A percentile compares a stretch with the other conserved stretches of the same genome.
phyloP scores from a whole-genome alignment of 2,113 vertebrate genomes.

The Sardina pilchardus region DNA sequence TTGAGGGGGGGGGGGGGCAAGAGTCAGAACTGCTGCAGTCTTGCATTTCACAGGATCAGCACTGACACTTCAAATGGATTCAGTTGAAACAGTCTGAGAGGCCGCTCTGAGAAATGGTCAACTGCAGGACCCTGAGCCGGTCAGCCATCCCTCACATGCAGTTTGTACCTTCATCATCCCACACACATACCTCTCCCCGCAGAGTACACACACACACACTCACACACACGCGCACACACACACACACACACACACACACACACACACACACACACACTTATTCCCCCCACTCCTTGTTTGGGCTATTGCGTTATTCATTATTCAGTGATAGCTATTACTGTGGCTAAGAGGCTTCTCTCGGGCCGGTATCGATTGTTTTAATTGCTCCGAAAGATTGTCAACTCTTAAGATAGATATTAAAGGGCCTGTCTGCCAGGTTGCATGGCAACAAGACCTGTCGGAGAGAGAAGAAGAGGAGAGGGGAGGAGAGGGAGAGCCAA shows the following conservation, averaged over 20 bases:
- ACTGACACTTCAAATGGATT: background rate
- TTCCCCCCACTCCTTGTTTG: constrained; percentile 41
- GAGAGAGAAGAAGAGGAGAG: constrained; percentile 2
- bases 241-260: constrained; percentile 22
- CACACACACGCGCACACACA: constrained; percentile 20
- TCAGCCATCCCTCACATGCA: background rate
- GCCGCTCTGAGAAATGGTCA: background rate
- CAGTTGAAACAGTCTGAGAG: background rate
- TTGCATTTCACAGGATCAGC: background rate
- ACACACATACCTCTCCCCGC: background rate
- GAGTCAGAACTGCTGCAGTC: background rate
- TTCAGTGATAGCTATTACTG: constrained; percentile 79
- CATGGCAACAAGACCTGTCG: constrained; percentile 59
- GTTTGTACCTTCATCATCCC: background rate
- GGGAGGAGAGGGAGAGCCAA: constrained; percentile 19
- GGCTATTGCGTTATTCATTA: constrained; percentile 70
- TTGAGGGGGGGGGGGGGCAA: background rate
- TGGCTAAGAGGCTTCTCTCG: constrained; percentile 76
- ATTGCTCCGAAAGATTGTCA: constrained; percentile 79
- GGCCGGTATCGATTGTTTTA: constrained; percentile 76
- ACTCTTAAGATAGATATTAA: constrained; percentile 81
- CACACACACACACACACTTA: constrained; percentile 20
- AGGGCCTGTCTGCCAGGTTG: constrained; percentile 56
- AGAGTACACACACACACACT: background rate
- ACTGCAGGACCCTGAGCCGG: background rate